Conservation (phyloP, 2,888 invertebrate genomes). For the Quadriops clusia region DNA sequence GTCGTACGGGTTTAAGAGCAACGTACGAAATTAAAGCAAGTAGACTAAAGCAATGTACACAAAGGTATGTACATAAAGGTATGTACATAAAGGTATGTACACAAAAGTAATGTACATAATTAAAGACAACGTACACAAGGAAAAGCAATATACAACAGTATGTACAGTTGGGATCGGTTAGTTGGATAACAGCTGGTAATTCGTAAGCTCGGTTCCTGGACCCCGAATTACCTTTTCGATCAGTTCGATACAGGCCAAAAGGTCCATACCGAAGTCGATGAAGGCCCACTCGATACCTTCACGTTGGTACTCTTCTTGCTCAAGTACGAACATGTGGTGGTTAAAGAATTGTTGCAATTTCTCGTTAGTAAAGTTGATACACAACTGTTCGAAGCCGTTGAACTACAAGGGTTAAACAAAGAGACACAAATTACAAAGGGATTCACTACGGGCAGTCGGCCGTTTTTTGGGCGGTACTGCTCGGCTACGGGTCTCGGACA, state of each 20-base stretch:
- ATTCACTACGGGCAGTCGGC: constrained; percentile 7
- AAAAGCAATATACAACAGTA: too few relatives aligned
- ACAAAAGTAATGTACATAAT: too few relatives aligned
- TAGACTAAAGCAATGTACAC: too few relatives aligned
- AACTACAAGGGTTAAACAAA: constrained; percentile 36
- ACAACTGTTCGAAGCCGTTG: constrained; percentile 88
- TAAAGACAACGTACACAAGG: too few relatives aligned
- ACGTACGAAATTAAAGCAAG: too few relatives aligned
- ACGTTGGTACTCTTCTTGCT: constrained; percentile 85
- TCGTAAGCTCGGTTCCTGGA: too few relatives aligned
- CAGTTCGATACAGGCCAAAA: constrained; percentile 71
- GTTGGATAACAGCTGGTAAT: too few relatives aligned
- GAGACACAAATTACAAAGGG: constrained; percentile 10
- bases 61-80: too few relatives aligned
- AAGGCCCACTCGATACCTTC: constrained; percentile 89
- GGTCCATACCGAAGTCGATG: constrained; percentile 89
- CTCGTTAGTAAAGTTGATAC: constrained; percentile 91
- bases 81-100: too few relatives aligned
- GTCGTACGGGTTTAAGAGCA: too few relatives aligned
- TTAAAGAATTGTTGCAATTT: constrained; percentile 92
- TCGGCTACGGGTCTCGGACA: too few relatives aligned
- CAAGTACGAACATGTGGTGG: constrained; percentile 88
- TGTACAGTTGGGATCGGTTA: too few relatives aligned
- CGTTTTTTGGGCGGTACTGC: constrained; percentile 1
- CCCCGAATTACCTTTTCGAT: constrained; percentile 57